Evolutionary conservation across 1,140 invertebrate genomes (phyloP).

Genomic region (Bombus ignitus): DNA sequence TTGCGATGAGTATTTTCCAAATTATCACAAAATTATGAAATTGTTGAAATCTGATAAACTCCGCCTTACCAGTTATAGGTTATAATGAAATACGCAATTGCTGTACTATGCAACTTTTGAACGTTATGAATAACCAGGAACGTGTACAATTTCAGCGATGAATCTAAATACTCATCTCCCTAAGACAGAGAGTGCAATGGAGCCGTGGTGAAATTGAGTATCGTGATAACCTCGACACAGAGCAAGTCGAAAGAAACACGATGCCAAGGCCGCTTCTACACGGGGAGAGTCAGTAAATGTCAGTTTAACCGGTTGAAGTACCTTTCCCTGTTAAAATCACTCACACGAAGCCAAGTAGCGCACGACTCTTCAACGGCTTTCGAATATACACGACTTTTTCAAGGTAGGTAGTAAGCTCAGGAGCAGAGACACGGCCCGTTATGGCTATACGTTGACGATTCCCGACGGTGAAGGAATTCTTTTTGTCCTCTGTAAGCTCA

Average conservation of each 20-base stretch:
- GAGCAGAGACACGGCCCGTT: slow-evolving; percentile 11
- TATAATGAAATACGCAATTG: background rate
- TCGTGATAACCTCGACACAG: slow-evolving; percentile 54
- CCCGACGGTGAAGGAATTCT: slow-evolving; percentile 28
- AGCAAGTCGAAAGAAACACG: slow-evolving; percentile 51
- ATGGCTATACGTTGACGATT: slow-evolving; percentile 10
- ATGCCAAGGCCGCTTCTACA: slow-evolving; percentile 49
- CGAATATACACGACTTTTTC: slow-evolving; percentile 16
- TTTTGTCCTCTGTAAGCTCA: slow-evolving; percentile 48
- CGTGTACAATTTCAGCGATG: background rate
- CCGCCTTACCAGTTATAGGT: background rate
- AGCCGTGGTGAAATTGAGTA: slow-evolving; percentile 39
- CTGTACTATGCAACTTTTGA: background rate
- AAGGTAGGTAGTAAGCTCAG: background rate
- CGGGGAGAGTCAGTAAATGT: slow-evolving; percentile 45
- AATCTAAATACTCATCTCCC: background rate
- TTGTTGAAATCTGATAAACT: background rate
- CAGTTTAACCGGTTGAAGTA: slow-evolving; percentile 51
- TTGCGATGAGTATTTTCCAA: background rate
- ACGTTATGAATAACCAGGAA: background rate
- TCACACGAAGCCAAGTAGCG: slow-evolving; percentile 11
- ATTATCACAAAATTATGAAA: background rate
- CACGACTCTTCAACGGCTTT: background rate
- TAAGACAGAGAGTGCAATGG: background rate
- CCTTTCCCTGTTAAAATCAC: slow-evolving; percentile 48